Percentiles rank a stretch among this genome's conserved stretches.
Evolutionary conservation across 2,797 vertebrate genomes (phyloP).

Genomic region (Danio albolineatus): DNA sequence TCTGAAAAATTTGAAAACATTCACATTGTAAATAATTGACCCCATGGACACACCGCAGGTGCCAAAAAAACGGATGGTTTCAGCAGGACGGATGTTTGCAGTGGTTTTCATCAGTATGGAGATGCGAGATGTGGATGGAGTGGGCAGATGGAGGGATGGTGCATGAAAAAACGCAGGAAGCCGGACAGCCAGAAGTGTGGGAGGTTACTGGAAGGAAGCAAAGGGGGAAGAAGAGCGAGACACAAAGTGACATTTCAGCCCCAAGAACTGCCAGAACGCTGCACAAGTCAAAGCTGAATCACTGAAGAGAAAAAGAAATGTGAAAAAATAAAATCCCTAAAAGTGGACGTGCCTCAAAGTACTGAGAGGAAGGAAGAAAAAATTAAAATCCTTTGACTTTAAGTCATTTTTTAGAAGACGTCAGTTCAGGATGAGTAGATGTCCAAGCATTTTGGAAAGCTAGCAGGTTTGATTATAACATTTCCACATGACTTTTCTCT

Average conservation of each 20-base stretch:
- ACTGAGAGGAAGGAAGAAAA: neutral
- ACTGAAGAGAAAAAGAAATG: constrained; percentile 8
- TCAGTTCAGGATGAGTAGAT: neutral
- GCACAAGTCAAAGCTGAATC: constrained; percentile 15
- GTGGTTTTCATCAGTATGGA: constrained; percentile 48
- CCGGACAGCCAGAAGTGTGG: constrained; percentile 22
- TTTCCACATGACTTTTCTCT: neutral
- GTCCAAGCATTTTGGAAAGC: constrained; percentile 2
- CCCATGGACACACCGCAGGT: constrained; percentile 20
- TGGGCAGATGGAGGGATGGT: neutral
- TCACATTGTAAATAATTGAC: neutral
- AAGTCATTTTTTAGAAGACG: neutral
- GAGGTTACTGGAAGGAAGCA: constrained; percentile 4
- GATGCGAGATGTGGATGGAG: constrained; percentile 15
- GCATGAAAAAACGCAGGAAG: neutral
- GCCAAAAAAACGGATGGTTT: constrained; percentile 12
- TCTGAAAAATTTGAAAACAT: constrained; percentile 2
- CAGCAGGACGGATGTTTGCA: neutral
- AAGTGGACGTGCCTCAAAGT: neutral
- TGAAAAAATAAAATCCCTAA: neutral
- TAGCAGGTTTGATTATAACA: neutral
- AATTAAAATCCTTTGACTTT: neutral
- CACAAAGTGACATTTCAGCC: constrained; percentile 29
- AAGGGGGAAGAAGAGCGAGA: neutral
- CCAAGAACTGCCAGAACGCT: neutral